Conservation (phyloP, 2,888 invertebrate genomes). For the Pollenia amentaria region DNA sequence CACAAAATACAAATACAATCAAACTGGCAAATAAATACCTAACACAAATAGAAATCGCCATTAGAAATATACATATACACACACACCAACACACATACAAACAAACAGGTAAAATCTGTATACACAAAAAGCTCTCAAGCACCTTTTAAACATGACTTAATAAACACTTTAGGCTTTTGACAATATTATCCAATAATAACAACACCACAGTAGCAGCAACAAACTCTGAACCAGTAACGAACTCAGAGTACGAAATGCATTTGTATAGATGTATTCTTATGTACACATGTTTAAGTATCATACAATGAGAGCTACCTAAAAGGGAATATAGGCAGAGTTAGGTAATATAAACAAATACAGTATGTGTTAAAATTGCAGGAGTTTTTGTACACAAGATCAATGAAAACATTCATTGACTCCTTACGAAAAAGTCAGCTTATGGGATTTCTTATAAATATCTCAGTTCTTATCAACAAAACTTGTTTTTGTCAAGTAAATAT, state of each 20-base stretch:
- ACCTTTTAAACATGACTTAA: slow-evolving; percentile 71
- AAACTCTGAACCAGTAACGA: neutral
- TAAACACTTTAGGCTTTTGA: slow-evolving; percentile 73
- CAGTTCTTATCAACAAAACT: too few species aligned
- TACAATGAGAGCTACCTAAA: neutral
- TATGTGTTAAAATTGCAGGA: neutral
- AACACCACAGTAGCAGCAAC: neutral
- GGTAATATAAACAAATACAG: slow-evolving; percentile 16
- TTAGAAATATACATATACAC: slow-evolving; percentile 2
- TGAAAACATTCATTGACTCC: too few species aligned
- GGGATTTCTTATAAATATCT: too few species aligned
- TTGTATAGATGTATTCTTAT: neutral
- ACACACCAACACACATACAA: neutral
- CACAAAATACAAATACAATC: slow-evolving; percentile 25
- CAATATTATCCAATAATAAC: slow-evolving; percentile 57
- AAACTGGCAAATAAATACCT: slow-evolving; percentile 23
- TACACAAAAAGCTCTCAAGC: slow-evolving; percentile 63
- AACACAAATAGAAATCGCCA: slow-evolving; percentile 48
- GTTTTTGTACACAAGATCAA: too few species aligned
- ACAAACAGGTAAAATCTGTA: neutral
- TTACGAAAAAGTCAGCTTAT: too few species aligned
- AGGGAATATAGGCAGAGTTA: neutral
- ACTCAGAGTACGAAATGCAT: neutral
- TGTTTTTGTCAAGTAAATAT: too few species aligned
- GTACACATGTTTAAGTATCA: slow-evolving; percentile 12